phyloP scores from a whole-genome alignment of 2,888 invertebrate genomes.

The Acronicta psi region DNA sequence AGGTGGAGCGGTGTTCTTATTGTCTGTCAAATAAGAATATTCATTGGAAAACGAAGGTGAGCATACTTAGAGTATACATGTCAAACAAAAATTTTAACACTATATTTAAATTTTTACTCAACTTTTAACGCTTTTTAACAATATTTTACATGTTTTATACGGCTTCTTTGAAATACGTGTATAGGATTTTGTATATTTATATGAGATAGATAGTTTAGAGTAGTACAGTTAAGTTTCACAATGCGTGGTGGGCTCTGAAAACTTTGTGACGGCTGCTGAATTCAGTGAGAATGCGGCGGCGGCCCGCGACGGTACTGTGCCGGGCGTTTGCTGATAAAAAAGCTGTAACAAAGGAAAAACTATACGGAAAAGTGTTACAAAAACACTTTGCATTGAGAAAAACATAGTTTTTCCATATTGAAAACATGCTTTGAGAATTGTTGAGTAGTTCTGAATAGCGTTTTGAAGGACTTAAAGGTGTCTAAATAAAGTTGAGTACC shows the following conservation, averaged over 20 bases:
- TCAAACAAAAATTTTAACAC: slow-evolving; percentile 48
- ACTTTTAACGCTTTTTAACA: slow-evolving; percentile 52
- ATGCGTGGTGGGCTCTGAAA: slow-evolving; percentile 69
- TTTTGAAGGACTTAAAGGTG: slow-evolving; percentile 7
- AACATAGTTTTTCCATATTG: slow-evolving; percentile 6
- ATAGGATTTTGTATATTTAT: slow-evolving; percentile 43
- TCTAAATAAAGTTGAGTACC: slow-evolving; percentile 26
- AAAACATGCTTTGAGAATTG: neutral
- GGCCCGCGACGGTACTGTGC: slow-evolving; percentile 78
- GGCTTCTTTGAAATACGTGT: slow-evolving; percentile 44
- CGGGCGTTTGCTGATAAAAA: slow-evolving; percentile 47
- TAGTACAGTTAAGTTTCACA: slow-evolving; percentile 64
- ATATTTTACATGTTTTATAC: slow-evolving; percentile 37
- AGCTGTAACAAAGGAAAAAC: slow-evolving; percentile 39
- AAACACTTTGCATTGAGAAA: slow-evolving; percentile 20
- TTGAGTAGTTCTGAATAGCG: slow-evolving; percentile 16
- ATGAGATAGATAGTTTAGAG: slow-evolving; percentile 57
- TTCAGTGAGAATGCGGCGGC: slow-evolving; percentile 79
- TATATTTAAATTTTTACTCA: slow-evolving; percentile 38
- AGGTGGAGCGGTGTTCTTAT: slow-evolving; percentile 73
- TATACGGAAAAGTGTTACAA: slow-evolving; percentile 15
- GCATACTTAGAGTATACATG: slow-evolving; percentile 61
- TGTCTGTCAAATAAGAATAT: slow-evolving; percentile 71
- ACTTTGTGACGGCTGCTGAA: slow-evolving; percentile 70
- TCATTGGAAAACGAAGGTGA: slow-evolving; percentile 72